phyloP scores from a whole-genome alignment of 2,113 vertebrate genomes.

The Seriola quinqueradiata region DNA sequence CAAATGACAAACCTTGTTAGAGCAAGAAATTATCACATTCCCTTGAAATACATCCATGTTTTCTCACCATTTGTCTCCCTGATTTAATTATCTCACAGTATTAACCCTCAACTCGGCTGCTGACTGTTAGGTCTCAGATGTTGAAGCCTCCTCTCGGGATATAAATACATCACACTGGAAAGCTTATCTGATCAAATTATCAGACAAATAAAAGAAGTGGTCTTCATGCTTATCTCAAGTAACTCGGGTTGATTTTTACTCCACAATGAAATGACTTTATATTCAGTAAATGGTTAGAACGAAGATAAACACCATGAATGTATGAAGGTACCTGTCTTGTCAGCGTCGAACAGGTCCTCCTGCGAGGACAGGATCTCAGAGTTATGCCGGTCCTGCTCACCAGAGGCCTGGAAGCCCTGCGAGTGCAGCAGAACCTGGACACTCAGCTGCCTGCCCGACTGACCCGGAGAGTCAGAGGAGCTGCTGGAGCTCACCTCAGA shows the following conservation, averaged over 20 bases:
- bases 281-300: neutral
- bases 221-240: too few species aligned
- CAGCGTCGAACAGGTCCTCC: slow-evolving; percentile 90
- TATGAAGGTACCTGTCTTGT: slow-evolving; percentile 64
- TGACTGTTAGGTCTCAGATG: too few species aligned
- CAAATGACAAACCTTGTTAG: too few species aligned
- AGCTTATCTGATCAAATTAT: neutral
- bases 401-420: slow-evolving; percentile 59
- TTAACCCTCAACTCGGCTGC: too few species aligned
- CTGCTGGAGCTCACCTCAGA: slow-evolving; percentile 84
- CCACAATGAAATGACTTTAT: neutral
- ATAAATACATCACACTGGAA: neutral
- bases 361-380: slow-evolving; percentile 88
- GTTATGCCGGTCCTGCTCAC: slow-evolving; percentile 69
- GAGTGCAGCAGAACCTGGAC: slow-evolving; percentile 78
- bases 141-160: too few species aligned
- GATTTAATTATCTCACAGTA: too few species aligned
- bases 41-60: too few species aligned
- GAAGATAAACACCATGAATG: neutral
- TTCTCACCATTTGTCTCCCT: too few species aligned
- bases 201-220: neutral
- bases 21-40: too few species aligned
- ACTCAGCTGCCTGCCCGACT: slow-evolving; percentile 56
- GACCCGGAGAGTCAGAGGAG: slow-evolving; percentile 72
- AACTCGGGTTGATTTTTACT: neutral